phyloP scores from a whole-genome alignment of 2,113 vertebrate genomes.

The Serilophus lunatus region DNA sequence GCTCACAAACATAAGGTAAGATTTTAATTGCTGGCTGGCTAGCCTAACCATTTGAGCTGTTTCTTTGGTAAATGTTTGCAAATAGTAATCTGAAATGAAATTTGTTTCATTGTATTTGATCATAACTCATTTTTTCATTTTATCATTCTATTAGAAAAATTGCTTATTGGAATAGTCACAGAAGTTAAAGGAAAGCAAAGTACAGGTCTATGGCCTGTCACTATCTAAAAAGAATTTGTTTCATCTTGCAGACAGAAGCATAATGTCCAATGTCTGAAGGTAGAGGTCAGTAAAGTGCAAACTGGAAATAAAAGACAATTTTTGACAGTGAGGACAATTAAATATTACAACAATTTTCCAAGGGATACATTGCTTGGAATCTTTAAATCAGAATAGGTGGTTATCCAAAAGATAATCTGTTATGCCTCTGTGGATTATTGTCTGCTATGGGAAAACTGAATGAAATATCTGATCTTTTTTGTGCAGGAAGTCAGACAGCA shows the following conservation, averaged over 20 bases:
- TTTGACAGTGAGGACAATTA: background rate
- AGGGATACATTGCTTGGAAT: background rate
- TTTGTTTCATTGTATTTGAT: background rate
- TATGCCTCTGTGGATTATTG: background rate
- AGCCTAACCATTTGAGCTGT: background rate
- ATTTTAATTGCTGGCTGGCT: background rate
- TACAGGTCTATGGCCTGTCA: background rate
- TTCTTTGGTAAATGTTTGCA: background rate
- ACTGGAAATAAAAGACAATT: background rate
- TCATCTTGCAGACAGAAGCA: background rate
- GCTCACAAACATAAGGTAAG: background rate
- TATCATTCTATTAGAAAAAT: background rate
- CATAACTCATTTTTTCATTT: background rate
- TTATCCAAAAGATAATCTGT: background rate
- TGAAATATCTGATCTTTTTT: background rate
- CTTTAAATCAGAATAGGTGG: background rate
- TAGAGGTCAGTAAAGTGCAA: background rate
- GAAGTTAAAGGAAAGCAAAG: background rate
- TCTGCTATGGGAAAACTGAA: background rate
- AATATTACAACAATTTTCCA: background rate
- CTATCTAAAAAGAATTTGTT: background rate
- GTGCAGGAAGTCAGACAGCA: background rate
- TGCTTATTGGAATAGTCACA: background rate
- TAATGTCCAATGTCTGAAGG: background rate
- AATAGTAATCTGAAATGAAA: background rate